Evolutionary conservation across 2,888 invertebrate genomes (phyloP).

Genomic region (Phengaris alcon): DNA sequence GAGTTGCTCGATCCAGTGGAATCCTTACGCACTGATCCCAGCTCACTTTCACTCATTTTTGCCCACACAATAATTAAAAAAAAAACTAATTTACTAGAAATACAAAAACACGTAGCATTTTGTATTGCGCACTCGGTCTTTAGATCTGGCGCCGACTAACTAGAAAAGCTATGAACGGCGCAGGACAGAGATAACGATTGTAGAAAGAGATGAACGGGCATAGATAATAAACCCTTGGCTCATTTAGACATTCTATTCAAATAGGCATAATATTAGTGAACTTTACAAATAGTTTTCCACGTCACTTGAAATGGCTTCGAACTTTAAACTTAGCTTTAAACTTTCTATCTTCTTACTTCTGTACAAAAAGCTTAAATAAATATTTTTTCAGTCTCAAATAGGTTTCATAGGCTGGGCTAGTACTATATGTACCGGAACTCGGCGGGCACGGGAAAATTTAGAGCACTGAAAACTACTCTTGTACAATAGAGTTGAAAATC

Average conservation of each 20-base stretch:
- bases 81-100: neutral
- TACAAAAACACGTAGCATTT: conserved; percentile 10
- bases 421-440: too few relatives aligned
- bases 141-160: conserved; percentile 9
- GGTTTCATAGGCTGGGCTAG: too few relatives aligned
- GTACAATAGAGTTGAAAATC: too few relatives aligned
- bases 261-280: neutral
- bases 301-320: too few relatives aligned
- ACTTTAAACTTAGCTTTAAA: too few relatives aligned
- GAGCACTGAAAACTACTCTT: too few relatives aligned
- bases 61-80: neutral
- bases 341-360: too few relatives aligned
- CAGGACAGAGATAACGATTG: neutral
- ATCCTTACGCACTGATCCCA: neutral
- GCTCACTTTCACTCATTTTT: conserved; percentile 2
- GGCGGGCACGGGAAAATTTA: too few relatives aligned
- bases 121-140: neutral
- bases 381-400: too few relatives aligned
- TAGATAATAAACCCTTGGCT: conserved; percentile 17
- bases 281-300: too few relatives aligned
- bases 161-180: conserved; percentile 1
- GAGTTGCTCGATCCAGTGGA: neutral
- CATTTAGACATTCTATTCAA: neutral
- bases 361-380: too few relatives aligned
- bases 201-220: neutral